phyloP scores from a whole-genome alignment of 2,113 vertebrate species.

The Calcarius ornatus region DNA sequence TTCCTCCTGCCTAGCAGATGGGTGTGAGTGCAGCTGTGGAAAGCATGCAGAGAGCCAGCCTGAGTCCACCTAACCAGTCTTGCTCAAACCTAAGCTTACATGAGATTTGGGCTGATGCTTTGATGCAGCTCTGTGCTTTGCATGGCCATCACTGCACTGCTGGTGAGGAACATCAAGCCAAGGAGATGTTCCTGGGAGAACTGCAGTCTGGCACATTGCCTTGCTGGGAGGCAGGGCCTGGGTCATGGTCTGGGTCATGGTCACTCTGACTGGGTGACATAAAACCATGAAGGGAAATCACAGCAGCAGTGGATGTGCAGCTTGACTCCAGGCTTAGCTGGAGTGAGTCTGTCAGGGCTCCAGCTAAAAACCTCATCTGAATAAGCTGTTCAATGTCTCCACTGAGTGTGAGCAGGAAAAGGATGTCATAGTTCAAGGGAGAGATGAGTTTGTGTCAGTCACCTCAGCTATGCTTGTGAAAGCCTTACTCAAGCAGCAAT shows the following conservation, averaged over 20 bases:
- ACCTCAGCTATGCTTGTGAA: neutral
- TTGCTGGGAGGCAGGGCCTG: neutral
- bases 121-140: neutral
- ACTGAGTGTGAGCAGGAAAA: neutral
- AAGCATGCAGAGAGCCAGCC: neutral
- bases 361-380: neutral
- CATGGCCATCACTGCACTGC: neutral
- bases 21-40: neutral
- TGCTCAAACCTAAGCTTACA: neutral
- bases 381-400: neutral
- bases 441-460: neutral
- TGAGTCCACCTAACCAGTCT: neutral
- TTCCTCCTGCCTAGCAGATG: neutral
- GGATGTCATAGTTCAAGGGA: neutral
- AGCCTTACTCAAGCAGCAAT: neutral
- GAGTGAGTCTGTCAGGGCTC: neutral
- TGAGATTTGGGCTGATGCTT: neutral
- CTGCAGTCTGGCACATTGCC: neutral
- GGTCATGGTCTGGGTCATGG: neutral
- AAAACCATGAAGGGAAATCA: neutral
- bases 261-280: neutral
- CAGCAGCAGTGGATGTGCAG: neutral
- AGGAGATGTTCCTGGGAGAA: neutral
- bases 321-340: neutral
- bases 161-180: fast-evolving